These are phyloP conservation scores for Laupala kohalensis DNA, from an alignment of 1,140 invertebrate species.

Conservation along the genomic window DNA sequence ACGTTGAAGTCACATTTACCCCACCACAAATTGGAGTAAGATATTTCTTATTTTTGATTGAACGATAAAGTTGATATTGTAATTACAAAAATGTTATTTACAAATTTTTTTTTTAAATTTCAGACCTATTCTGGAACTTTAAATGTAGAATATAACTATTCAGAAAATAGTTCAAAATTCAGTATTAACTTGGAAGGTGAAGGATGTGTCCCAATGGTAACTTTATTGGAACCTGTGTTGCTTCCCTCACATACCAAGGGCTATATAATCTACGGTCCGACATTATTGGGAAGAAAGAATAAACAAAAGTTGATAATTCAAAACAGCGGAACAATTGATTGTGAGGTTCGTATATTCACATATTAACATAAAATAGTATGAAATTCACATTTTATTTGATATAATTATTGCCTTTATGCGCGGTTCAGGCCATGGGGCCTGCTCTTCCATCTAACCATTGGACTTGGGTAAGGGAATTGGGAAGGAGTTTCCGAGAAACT, in stretches of 20 bases:
- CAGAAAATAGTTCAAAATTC: constrained; percentile 16
- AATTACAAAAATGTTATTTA: background rate
- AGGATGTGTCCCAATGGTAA: constrained; percentile 25
- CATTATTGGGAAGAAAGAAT: constrained; percentile 17
- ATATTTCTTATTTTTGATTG: background rate
- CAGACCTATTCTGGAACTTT: constrained; percentile 17
- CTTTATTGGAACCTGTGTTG: constrained; percentile 20
- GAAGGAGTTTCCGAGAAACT: too few relatives aligned
- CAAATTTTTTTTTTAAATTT: constrained; percentile 18
- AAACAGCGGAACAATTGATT: constrained; percentile 22
- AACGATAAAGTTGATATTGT: too few relatives aligned
- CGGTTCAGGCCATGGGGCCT: too few relatives aligned
- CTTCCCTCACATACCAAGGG: background rate
- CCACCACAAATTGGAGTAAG: constrained; percentile 21
- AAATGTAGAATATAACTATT: constrained; percentile 18
- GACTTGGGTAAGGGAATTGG: too few relatives aligned
- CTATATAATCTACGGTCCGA: constrained; percentile 20
- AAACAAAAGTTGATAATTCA: constrained; percentile 17
- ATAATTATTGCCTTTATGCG: too few relatives aligned
- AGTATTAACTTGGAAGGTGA: constrained; percentile 23
- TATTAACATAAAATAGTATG: too few relatives aligned
- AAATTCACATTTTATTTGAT: too few relatives aligned
- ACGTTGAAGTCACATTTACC: constrained; percentile 22
- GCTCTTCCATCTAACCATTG: too few relatives aligned
- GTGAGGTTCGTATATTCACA: too few relatives aligned